Evolutionary conservation across 1,140 invertebrate species (phyloP).

Genomic region (Lamellibrachia luymesi): DNA sequence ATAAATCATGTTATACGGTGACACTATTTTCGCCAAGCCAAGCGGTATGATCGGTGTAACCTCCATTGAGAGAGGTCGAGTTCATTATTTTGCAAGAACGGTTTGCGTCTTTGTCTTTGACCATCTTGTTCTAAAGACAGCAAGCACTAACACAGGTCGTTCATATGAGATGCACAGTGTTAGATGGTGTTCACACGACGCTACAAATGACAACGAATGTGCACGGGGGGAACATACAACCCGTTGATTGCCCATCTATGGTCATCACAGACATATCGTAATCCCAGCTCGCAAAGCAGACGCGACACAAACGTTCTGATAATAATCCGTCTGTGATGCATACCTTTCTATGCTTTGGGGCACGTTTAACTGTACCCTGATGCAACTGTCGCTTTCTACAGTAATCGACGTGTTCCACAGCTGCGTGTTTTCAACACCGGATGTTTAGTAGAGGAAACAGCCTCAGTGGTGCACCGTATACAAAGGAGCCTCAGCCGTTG

Average conservation of each 20-base stretch:
- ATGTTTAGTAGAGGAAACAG: background rate
- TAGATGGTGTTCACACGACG: background rate
- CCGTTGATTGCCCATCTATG: no score
- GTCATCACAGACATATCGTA: background rate
- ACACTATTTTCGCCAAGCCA: background rate
- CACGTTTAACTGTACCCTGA: background rate
- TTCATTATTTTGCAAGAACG: no score
- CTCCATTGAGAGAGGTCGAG: no score
- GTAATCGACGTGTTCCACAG: background rate
- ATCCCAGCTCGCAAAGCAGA: background rate
- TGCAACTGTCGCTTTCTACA: background rate
- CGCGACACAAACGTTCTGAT: background rate
- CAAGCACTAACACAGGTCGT: no score
- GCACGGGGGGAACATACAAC: background rate
- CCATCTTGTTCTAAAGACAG: no score
- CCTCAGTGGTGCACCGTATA: background rate
- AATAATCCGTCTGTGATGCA: background rate
- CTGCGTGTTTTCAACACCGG: background rate
- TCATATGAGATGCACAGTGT: background rate
- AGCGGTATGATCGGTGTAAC: background rate
- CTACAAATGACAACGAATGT: background rate
- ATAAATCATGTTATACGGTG: background rate
- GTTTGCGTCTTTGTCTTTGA: no score
- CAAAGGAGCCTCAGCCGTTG: background rate
- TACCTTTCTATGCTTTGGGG: background rate